phyloP scores from a whole-genome alignment of 2,888 invertebrate genomes.

The Hecatera dysodea region DNA sequence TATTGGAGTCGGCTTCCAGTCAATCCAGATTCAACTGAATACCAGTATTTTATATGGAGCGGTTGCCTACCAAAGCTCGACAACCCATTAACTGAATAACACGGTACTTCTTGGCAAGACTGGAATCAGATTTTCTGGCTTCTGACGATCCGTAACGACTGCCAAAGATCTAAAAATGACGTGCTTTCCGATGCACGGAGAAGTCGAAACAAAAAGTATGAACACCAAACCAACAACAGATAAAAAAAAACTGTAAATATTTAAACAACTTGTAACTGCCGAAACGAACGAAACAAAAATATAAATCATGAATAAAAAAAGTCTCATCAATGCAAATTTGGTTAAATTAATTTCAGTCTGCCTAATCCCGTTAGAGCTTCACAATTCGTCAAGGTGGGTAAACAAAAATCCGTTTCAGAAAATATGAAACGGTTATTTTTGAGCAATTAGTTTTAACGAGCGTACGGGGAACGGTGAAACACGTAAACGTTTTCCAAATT shows the following conservation, averaged over 20 bases:
- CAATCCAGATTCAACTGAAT: too few relatives aligned
- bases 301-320: constrained; percentile 49
- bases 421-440: constrained; percentile 66
- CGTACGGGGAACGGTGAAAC: constrained; percentile 45
- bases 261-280: constrained; percentile 9
- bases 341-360: constrained; percentile 47
- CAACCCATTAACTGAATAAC: too few relatives aligned
- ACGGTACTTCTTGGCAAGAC: too few relatives aligned
- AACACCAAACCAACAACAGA: constrained; percentile 4
- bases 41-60: too few relatives aligned
- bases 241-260: constrained; percentile 32
- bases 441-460: constrained; percentile 72
- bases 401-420: constrained; percentile 73
- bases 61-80: too few relatives aligned
- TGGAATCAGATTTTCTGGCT: too few relatives aligned
- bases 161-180: too few relatives aligned
- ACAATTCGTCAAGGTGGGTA: constrained; percentile 70
- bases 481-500: constrained; percentile 53
- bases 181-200: too few relatives aligned
- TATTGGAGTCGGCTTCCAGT: too few relatives aligned
- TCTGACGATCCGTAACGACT: too few relatives aligned
- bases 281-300: constrained; percentile 34
- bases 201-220: too few relatives aligned
- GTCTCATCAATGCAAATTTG: constrained; percentile 60
- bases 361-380: constrained; percentile 54